phyloP scores from a whole-genome alignment of 2,113 vertebrate species.

The Tenebrosternarchus preto region DNA sequence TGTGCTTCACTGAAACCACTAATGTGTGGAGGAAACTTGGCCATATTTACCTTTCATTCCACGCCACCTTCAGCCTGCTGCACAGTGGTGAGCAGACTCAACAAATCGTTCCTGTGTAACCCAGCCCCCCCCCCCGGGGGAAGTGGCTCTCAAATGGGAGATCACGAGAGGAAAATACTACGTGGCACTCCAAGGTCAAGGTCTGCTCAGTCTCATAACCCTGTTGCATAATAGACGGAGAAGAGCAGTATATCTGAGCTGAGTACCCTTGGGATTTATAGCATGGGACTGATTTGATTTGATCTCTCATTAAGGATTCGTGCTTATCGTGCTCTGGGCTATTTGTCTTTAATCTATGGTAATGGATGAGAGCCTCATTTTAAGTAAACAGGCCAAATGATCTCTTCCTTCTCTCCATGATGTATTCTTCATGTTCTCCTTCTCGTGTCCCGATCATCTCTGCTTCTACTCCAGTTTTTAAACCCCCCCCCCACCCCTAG shows the following conservation, averaged over 20 bases:
- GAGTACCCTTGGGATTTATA: background rate
- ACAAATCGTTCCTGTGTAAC: background rate
- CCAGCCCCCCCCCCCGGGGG: background rate
- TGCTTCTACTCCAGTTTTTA: background rate
- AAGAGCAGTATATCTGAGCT: constrained; percentile 2
- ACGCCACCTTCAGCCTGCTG: background rate
- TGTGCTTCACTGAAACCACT: constrained; percentile 33
- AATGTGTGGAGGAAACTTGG: constrained; percentile 15
- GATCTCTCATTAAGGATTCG: background rate
- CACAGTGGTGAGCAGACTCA: background rate
- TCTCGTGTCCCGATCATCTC: background rate
- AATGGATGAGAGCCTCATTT: constrained; percentile 34
- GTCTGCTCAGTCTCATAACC: constrained; percentile 21
- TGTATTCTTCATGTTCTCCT: constrained; percentile 1
- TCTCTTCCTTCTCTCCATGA: background rate
- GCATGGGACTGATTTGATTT: constrained; percentile 16
- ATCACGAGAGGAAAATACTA: background rate
- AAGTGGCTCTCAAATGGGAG: background rate
- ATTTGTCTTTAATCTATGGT: constrained; percentile 34
- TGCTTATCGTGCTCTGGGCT: background rate
- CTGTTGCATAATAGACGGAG: constrained; percentile 2
- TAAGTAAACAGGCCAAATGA: constrained; percentile 19
- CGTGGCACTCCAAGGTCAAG: background rate
- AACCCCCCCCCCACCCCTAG: background rate
- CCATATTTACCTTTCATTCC: background rate